Evolutionary conservation across 2,888 invertebrate genomes (phyloP), one percentile per base, ranked within the genome.

Genomic region (Phalera bucephala): DNA sequence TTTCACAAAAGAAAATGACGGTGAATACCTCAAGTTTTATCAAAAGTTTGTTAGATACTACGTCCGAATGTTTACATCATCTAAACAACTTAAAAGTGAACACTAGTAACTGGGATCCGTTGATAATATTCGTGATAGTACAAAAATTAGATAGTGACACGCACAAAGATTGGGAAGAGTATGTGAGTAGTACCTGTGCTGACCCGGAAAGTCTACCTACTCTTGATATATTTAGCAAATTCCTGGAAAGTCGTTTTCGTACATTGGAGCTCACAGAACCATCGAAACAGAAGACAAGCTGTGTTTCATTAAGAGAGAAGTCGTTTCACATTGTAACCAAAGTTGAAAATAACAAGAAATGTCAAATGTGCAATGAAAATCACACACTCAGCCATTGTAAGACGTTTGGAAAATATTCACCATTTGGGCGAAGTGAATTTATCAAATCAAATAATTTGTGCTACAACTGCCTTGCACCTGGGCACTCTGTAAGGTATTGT

Each of bases 321-420:
- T 3, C 17, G 5, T 17, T 17, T 17, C 17, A 17, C 17, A 17
- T 17, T 5, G 5, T 5, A 17, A 17, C 17, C 3, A 17, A 15
- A 3, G 17, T 3, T 3, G 17, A 3, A 3, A 17, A 25, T n/a
- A 1, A 10, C 6, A 35, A 33, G 33, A 19, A 1, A 7, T 52
- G 53, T 27, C 7, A 21, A 6, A 33, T 51, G 31, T 59, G 49
- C 15, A 43, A 43, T 4, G 47, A 51, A 27, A 33, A 37, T 8
- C 55, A 54, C 27, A 46, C 38, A 7, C 27, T 57, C 13, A 35
- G 50, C 31, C 52, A 61, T 28, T 60, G 57, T 35, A 53, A 50
- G 25, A 36, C 45, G 4, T 59, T 59, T 21, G 28, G 14, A 3
- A 47, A 49, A 14, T 15, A 36, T 10, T 12, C 30, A 34, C 45